Conservation (phyloP, 2,888 invertebrate genomes). For the Xestia xanthographa region DNA sequence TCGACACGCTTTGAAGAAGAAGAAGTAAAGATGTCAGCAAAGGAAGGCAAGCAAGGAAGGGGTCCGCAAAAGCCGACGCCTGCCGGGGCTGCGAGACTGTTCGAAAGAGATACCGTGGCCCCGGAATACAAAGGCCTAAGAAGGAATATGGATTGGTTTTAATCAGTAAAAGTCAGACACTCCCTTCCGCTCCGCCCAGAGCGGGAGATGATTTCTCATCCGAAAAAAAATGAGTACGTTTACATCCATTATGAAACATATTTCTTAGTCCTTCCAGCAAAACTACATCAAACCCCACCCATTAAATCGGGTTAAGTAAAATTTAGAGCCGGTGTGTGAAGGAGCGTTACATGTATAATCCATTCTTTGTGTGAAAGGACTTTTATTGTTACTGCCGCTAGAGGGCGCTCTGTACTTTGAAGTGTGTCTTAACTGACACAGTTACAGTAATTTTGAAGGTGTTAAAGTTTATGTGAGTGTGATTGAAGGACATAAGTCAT, state of each 20-base stretch:
- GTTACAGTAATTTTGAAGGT: conserved; percentile 15
- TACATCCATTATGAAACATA: background rate
- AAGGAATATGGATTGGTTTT: too few relatives aligned
- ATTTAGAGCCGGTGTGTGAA: conserved; percentile 77
- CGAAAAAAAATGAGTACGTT: too few relatives aligned
- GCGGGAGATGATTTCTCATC: too few relatives aligned
- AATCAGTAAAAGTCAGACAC: too few relatives aligned
- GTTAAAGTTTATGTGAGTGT: conserved; percentile 7
- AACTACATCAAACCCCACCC: conserved; percentile 48
- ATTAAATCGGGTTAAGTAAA: conserved; percentile 81
- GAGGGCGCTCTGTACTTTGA: conserved; percentile 37
- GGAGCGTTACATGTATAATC: conserved; percentile 78
- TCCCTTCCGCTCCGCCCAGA: too few relatives aligned
- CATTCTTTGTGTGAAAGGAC: conserved; percentile 76
- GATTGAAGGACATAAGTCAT: background rate
- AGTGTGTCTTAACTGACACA: conserved; percentile 7
- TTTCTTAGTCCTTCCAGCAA: conserved; percentile 31
- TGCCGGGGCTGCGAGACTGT: too few relatives aligned
- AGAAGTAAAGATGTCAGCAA: too few relatives aligned
- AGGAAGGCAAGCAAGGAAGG: too few relatives aligned
- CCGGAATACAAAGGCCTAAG: too few relatives aligned
- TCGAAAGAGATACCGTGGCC: too few relatives aligned
- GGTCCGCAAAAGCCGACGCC: too few relatives aligned
- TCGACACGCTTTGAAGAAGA: too few relatives aligned
- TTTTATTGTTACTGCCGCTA: conserved; percentile 53